Conservation (phyloP, 92 coral and sea anemone species). For the Metridium senile region DNA sequence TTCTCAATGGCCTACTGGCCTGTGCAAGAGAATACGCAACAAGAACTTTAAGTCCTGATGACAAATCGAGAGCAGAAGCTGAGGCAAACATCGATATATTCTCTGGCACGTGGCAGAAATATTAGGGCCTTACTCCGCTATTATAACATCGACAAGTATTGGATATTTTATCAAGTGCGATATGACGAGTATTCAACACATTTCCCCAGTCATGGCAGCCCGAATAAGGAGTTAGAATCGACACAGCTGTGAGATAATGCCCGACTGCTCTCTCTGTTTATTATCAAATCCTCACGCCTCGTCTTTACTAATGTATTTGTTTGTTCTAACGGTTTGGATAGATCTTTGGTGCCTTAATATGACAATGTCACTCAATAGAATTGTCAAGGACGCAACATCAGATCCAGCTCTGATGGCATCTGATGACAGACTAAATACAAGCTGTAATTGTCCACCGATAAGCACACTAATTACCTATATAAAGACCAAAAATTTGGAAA, state of each 20-base stretch:
- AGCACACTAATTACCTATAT: not conserved
- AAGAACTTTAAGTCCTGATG: not conserved
- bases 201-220: not conserved
- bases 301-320: constrained; percentile 22
- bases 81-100: not conserved
- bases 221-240: constrained; percentile 2
- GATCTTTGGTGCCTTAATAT: constrained; percentile 3
- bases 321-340: constrained; percentile 40
- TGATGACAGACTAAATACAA: constrained; percentile 27
- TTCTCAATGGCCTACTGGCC: too few species aligned
- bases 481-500: constrained; percentile 18
- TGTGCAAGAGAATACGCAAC: not conserved
- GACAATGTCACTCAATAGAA: constrained; percentile 18
- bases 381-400: constrained; percentile 33
- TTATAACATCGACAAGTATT: not conserved
- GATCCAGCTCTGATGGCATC: constrained; percentile 10
- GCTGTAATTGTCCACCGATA: constrained; percentile 17
- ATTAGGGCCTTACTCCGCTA: not conserved
- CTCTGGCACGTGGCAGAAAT: constrained; percentile 4
- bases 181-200: constrained; percentile 8
- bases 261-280: not conserved
- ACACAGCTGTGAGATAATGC: constrained; percentile 1
- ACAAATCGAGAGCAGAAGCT: constrained; percentile 1
- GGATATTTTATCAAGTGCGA: constrained; percentile 2
- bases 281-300: constrained; percentile 16